Evolutionary conservation across 2,113 vertebrate species (phyloP), one percentile per base, ranked within the genome.

Genomic region (Gadus chalcogrammus): DNA sequence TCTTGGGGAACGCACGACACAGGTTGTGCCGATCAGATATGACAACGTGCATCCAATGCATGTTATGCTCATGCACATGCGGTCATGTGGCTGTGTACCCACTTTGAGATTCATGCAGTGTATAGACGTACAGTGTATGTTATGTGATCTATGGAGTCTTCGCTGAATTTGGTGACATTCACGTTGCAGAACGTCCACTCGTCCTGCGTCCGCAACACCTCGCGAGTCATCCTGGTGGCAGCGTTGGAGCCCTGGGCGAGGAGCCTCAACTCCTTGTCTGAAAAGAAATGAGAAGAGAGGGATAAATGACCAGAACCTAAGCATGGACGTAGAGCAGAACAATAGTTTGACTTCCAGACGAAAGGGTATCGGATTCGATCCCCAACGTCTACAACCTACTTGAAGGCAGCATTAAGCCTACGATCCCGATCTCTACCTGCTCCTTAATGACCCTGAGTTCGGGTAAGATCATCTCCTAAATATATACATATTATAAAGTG

Each of bases 151-250:
- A 63, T 42, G 64, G 68, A n/a, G 52, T 70, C 48, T 61, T 20
- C 59, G 53, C 38, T 59, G 56, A 64, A 56, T 31, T 74, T 68
- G 20, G 58, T 13, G 38, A 79, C 61, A 0, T 67, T 64, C 15
- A 82, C 74, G 62, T 64, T 69, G 8, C 76, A 20, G 55, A 82
- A 75, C 15, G 65, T 69, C 77, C 79, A 81, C 70, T 79, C 77
- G 5, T 77, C 70, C 48, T 71, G 48, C 2, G 60, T 65, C 38
- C 67, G 38, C 35, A 79, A 6, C 6, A 42, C 18, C 31, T 3
- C 6, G 15, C 3, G n/a, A 61, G 18, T 20, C 59, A 1, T 3
- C n/a, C 13, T 1, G 1, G 59, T 61, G n/a, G 22, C 18, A 13
- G 8, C 4, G 5, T 18, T 20, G n/a, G 58, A 59, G 58, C 8